Conservation (phyloP, 2,888 invertebrate species). For the Drosophila seclusa region DNA sequence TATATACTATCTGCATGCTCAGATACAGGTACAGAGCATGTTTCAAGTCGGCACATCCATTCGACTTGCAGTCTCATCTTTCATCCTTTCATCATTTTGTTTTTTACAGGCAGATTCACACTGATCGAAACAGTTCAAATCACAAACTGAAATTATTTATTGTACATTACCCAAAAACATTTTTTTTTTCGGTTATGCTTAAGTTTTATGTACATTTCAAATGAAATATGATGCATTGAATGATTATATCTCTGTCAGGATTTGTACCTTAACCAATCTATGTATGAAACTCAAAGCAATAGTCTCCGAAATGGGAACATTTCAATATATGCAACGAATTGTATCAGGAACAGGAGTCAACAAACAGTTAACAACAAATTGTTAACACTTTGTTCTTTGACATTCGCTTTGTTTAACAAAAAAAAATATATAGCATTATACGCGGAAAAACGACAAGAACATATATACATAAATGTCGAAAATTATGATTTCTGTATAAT, state of each 20-base stretch:
- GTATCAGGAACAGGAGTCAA: constrained; percentile 3
- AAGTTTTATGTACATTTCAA: constrained; percentile 31
- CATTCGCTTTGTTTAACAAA: constrained; percentile 39
- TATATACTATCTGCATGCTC: background rate
- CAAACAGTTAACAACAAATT: background rate
- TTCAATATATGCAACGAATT: constrained; percentile 9
- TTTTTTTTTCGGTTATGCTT: background rate
- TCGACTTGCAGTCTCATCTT: constrained; percentile 21
- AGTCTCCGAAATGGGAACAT: background rate
- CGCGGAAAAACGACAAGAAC: background rate
- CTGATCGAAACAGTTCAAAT: constrained; percentile 2
- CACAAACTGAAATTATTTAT: constrained; percentile 27
- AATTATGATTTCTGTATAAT: constrained; percentile 16
- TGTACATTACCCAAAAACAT: background rate
- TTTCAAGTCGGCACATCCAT: constrained; percentile 12
- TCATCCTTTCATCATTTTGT: constrained; percentile 2
- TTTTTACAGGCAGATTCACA: background rate
- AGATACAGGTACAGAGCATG: constrained; percentile 23
- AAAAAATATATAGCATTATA: background rate
- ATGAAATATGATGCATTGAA: background rate
- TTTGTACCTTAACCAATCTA: background rate
- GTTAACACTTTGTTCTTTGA: constrained; percentile 18
- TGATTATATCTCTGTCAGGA: constrained; percentile 6
- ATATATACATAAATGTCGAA: background rate
- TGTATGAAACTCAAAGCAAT: constrained; percentile 4